phyloP scores from a whole-genome alignment of 2,888 invertebrate genomes.

The Pammene aurita region DNA sequence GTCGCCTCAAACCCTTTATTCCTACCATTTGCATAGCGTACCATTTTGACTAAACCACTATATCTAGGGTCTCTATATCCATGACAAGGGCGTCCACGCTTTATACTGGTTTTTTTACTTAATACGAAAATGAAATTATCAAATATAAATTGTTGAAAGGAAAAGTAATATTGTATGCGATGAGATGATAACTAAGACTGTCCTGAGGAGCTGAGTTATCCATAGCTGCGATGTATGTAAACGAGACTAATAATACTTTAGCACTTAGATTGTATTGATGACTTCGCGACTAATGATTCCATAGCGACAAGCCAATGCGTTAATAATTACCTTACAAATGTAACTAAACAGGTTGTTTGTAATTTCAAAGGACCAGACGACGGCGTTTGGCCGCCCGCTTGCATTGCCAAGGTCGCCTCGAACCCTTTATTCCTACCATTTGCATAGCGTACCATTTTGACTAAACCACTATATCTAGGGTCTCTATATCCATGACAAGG shows the following conservation, averaged over 20 bases:
- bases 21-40: background rate
- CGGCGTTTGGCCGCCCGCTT: constrained; percentile 68
- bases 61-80: background rate
- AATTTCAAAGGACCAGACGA: constrained; percentile 43
- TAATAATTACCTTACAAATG: constrained; percentile 8
- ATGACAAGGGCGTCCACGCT: background rate
- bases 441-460: background rate
- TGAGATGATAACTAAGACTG: background rate
- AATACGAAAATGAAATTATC: constrained; percentile 26
- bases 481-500: background rate
- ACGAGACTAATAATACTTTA: too few species aligned
- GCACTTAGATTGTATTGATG: background rate
- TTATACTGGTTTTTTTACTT: too few species aligned
- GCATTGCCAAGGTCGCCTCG: constrained; percentile 66
- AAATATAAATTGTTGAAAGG: constrained; percentile 4
- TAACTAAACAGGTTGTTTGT: constrained; percentile 33
- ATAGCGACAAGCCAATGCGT: background rate
- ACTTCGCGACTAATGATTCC: constrained; percentile 5
- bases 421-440: background rate
- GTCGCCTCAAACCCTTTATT: constrained; percentile 51
- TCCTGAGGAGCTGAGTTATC: too few species aligned
- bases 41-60: background rate
- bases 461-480: background rate
- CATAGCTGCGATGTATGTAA: background rate
- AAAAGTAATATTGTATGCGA: constrained; percentile 4